phyloP scores from a whole-genome alignment of 2,888 invertebrate species.

The Drosophila hawaiiensis region DNA sequence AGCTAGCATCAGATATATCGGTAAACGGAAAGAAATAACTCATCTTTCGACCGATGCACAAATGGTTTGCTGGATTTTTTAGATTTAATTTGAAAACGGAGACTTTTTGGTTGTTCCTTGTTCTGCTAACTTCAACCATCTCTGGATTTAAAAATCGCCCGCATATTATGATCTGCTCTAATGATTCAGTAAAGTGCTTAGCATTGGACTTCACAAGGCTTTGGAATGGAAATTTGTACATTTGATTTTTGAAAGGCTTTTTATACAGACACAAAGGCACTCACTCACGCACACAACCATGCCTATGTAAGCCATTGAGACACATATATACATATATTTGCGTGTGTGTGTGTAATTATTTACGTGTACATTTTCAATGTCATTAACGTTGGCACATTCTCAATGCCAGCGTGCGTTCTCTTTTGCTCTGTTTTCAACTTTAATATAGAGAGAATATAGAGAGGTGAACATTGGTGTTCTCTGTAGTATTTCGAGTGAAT shows the following conservation, averaged over 20 bases:
- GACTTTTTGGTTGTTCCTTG: neutral
- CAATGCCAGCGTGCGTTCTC: conserved; percentile 30
- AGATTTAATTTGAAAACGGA: neutral
- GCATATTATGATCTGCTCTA: neutral
- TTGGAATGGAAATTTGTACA: conserved; percentile 1
- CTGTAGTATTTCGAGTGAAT: conserved; percentile 32
- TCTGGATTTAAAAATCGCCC: neutral
- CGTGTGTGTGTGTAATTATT: conserved; percentile 9
- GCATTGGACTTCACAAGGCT: conserved; percentile 21
- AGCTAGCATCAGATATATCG: neutral
- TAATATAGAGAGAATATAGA: conserved; percentile 26
- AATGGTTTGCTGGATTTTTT: neutral
- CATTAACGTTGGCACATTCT: conserved; percentile 56
- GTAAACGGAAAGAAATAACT: neutral
- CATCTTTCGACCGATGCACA: neutral
- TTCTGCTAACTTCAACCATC: neutral
- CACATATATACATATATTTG: neutral
- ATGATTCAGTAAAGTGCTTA: conserved; percentile 30
- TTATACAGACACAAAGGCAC: neutral
- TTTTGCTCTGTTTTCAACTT: conserved; percentile 14
- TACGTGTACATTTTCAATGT: conserved; percentile 61
- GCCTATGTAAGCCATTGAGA: conserved; percentile 17
- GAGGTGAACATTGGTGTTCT: conserved; percentile 39
- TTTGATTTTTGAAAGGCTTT: conserved; percentile 39
- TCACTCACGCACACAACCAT: neutral